Percentiles rank a stretch among this genome's conserved stretches.
Evolutionary conservation across 2,113 vertebrate genomes (phyloP).

Genomic region (Otocyon megalotis): DNA sequence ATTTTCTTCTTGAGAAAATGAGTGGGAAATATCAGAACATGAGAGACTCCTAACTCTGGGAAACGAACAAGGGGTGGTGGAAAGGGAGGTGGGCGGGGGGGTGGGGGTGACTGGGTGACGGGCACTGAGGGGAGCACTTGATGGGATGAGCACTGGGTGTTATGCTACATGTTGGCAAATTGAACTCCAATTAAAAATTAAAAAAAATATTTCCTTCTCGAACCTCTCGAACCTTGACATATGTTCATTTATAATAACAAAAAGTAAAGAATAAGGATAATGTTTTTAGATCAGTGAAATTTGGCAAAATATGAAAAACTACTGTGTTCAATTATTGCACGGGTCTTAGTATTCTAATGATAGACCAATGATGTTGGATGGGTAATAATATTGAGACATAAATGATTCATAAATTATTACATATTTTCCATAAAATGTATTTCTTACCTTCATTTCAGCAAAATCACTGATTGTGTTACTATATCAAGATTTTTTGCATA

Average conservation of each 20-base stretch:
- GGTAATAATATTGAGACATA: conserved; percentile 15
- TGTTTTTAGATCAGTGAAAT: conserved; percentile 8
- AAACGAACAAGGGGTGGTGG: too few species aligned
- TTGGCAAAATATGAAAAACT: conserved; percentile 17
- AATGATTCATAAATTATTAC: conserved; percentile 48
- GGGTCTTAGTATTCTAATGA: not conserved
- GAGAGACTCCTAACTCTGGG: too few species aligned
- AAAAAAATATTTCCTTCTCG: not conserved
- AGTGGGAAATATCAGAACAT: too few species aligned
- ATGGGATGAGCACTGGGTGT: too few species aligned
- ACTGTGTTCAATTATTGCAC: not conserved
- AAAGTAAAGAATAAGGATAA: conserved; percentile 27
- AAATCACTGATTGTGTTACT: conserved; percentile 26
- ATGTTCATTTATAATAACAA: not conserved
- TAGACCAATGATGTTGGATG: not conserved
- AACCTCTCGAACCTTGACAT: not conserved
- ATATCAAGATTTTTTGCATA: conserved; percentile 50
- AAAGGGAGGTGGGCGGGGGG: too few species aligned
- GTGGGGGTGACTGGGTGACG: too few species aligned
- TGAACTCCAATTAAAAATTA: too few species aligned
- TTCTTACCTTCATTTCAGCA: conserved; percentile 37
- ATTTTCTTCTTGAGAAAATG: not conserved
- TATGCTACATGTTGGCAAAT: too few species aligned
- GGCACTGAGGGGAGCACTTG: too few species aligned
- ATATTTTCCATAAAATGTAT: conserved; percentile 47